Conservation (phyloP, 1,140 invertebrate species). For the Mactra quadrangularis region DNA sequence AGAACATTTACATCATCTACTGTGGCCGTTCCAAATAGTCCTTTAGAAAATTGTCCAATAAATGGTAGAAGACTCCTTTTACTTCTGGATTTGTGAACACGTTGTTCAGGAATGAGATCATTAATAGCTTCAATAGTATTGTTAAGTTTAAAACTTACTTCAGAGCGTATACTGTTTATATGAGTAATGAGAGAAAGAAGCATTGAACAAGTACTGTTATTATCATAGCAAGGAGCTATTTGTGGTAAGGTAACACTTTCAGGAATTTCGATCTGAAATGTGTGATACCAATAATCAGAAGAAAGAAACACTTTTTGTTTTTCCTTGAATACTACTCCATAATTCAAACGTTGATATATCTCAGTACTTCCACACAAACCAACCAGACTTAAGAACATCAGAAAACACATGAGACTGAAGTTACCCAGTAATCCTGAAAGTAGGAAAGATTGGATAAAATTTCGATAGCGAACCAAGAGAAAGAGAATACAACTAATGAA, state of each 20-base stretch:
- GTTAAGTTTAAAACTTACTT: slow-evolving; percentile 7
- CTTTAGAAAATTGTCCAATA: slow-evolving; percentile 56
- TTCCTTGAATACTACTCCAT: slow-evolving; percentile 47
- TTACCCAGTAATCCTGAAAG: too few relatives aligned
- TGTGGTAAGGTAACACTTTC: not conserved
- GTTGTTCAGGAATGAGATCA: slow-evolving; percentile 9
- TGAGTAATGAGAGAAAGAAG: too few relatives aligned
- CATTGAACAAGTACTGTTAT: not conserved
- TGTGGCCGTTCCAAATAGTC: slow-evolving; percentile 61
- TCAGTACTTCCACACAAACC: too few relatives aligned
- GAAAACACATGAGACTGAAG: too few relatives aligned
- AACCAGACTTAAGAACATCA: too few relatives aligned
- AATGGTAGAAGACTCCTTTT: slow-evolving; percentile 51
- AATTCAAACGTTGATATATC: slow-evolving; percentile 35
- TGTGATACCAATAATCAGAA: slow-evolving; percentile 50
- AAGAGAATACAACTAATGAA: too few relatives aligned
- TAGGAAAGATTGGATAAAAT: too few relatives aligned
- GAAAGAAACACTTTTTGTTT: not conserved
- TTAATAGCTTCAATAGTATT: slow-evolving; percentile 22
- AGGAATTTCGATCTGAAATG: slow-evolving; percentile 49
- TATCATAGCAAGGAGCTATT: not conserved
- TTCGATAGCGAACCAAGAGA: too few relatives aligned
- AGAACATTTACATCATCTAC: slow-evolving; percentile 40
- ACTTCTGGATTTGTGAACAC: not conserved
- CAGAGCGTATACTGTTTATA: too few relatives aligned